These are phyloP conservation scores for Staurois parvus DNA, from an alignment of 2,797 vertebrate species.

Conservation along the genomic window DNA sequence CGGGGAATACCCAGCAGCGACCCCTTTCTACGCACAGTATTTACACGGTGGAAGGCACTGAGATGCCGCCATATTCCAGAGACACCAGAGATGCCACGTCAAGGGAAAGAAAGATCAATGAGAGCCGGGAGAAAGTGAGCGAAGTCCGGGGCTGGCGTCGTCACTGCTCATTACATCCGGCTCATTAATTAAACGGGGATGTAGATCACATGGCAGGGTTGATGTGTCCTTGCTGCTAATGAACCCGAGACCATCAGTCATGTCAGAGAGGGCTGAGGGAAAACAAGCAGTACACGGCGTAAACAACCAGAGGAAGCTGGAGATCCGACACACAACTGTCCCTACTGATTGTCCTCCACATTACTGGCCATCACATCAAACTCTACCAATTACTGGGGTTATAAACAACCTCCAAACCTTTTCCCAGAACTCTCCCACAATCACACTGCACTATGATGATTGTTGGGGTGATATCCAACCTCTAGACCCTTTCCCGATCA, in stretches of 20 bases:
- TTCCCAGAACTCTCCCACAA: too few species aligned
- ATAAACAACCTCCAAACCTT: too few species aligned
- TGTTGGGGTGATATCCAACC: too few species aligned
- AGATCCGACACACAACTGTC: not conserved
- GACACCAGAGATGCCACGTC: not conserved
- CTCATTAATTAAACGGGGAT: conserved; percentile 47
- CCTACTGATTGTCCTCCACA: too few species aligned
- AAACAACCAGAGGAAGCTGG: not conserved
- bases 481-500: too few species aligned
- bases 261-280: conserved; percentile 20
- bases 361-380: too few species aligned
- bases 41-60: not conserved
- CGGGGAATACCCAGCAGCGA: not conserved
- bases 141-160: not conserved
- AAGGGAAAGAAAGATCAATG: too few species aligned
- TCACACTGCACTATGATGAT: too few species aligned
- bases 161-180: conserved; percentile 2
- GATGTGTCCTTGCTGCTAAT: conserved; percentile 52
- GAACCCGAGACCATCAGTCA: conserved; percentile 34
- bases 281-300: not conserved
- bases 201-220: conserved; percentile 37
- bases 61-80: not conserved
- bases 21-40: not conserved
- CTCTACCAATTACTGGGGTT: too few species aligned
- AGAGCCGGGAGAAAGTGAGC: not conserved